phyloP scores from a whole-genome alignment of 1,140 invertebrate species.

The Lasioglossum baleicum region DNA sequence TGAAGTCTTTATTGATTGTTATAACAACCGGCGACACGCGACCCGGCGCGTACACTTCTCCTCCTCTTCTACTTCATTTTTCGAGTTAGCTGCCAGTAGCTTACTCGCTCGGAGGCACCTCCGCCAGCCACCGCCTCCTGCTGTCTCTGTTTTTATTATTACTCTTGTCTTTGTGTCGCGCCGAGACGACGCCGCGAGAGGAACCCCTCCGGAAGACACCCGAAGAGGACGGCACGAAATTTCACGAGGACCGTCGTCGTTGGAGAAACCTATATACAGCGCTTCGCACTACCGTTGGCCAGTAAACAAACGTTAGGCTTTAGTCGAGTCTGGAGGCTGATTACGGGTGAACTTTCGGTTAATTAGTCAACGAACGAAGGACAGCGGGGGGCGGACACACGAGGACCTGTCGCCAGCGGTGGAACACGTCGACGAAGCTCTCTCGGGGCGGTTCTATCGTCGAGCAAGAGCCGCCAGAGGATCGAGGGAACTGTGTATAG shows the following conservation, averaged over 20 bases:
- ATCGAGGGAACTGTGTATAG: constrained; percentile 64
- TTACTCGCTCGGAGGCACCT: constrained; percentile 5
- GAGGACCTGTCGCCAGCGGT: background rate
- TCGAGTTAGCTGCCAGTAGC: background rate
- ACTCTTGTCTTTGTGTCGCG: background rate
- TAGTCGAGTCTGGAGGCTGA: constrained; percentile 71
- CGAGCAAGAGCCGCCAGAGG: background rate
- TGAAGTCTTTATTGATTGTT: constrained; percentile 74
- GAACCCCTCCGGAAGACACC: background rate
- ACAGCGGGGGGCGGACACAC: constrained; percentile 32
- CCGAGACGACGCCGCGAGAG: background rate
- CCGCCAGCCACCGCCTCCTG: background rate
- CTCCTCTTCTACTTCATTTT: background rate
- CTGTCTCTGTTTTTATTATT: constrained; percentile 18
- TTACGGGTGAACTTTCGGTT: constrained; percentile 41
- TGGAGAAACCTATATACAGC: constrained; percentile 47
- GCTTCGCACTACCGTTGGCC: constrained; percentile 71
- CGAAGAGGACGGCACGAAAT: background rate
- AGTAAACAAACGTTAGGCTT: constrained; percentile 72
- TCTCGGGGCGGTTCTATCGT: background rate
- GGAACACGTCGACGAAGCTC: background rate
- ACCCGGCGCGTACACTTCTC: constrained; percentile 24
- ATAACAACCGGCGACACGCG: constrained; percentile 48
- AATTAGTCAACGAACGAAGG: constrained; percentile 33
- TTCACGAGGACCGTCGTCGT: too few species aligned